Percentiles rank a stretch among this genome's conserved stretches.
phyloP scores from a whole-genome alignment of 2,113 vertebrate species.

The Phaethornis superciliosus region DNA sequence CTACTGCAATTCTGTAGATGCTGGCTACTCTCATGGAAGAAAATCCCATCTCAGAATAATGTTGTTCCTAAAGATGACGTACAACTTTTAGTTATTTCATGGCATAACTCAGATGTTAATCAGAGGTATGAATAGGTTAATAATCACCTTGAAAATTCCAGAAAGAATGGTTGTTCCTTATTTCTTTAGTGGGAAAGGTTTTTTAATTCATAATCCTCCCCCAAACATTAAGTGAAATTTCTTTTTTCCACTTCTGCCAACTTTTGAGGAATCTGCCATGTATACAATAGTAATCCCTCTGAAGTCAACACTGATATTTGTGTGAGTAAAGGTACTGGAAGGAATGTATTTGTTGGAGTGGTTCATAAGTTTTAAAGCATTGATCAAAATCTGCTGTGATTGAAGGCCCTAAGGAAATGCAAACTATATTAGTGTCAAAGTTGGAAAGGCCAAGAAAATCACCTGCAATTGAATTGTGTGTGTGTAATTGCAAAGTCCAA shows the following conservation, averaged over 20 bases:
- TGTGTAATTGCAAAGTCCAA: constrained; percentile 57
- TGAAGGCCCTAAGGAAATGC: constrained; percentile 38
- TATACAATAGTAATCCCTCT: not conserved
- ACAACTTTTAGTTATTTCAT: not conserved
- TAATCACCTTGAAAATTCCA: not conserved
- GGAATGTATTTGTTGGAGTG: not conserved
- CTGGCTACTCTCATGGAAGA: not conserved
- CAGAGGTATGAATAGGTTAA: not conserved
- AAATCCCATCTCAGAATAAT: not conserved
- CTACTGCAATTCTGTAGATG: not conserved
- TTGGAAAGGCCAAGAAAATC: constrained; percentile 56
- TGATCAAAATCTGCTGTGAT: constrained; percentile 18
- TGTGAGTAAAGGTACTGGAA: not conserved
- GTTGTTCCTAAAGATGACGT: not conserved
- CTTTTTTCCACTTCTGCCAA: not conserved
- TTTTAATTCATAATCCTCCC: not conserved
- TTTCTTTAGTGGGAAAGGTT: not conserved
- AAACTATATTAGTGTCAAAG: constrained; percentile 55
- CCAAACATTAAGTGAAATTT: not conserved
- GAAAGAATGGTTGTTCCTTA: not conserved
- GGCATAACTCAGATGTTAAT: not conserved
- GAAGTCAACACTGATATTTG: not conserved
- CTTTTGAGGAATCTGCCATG: not conserved
- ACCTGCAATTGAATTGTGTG: constrained; percentile 26
- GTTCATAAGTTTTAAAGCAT: constrained; percentile 36